Evolutionary conservation across 2,888 invertebrate genomes (phyloP), one percentile per base, ranked within the genome.

Genomic region (Andrena haemorrhoa): DNA sequence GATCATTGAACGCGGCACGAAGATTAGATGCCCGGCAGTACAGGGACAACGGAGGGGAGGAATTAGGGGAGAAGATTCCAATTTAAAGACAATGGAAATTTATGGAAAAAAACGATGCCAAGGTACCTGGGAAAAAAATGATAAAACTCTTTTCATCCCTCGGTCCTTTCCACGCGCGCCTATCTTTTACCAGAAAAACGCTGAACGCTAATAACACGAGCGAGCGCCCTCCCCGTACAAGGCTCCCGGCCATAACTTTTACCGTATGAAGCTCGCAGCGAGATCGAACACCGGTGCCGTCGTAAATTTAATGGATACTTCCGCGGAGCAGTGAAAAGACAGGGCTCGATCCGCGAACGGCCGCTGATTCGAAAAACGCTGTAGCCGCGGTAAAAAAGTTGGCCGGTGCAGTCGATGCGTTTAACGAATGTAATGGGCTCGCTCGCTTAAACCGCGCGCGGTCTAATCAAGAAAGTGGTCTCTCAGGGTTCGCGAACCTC

Each of bases 391-490:
- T 64, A 68, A 82, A 88, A 85, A 88, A 88, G 81, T 82, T 86
- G 23, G 69, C 69, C 29, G 58, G 61, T 53, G 53, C 66, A 75
- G 68, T 70, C 64, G 70, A 75, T 72, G 69, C 85, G 79, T 82
- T 88, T 86, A 88, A 88, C 88, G 88, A 88, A 86, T 82, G 85
- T 88, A 88, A 88, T 82, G 81, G 82, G 70, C 73, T 84, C 70
- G 56, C 47, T 78, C 74, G 82, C 47, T 88, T 86, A 86, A 88
- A 84, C 79, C 79, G 76, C 56, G 76, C 51, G 65, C 86, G 78
- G 76, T 88, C 88, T 88, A 88, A 88, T 88, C 88, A 88, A 88
- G 88, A 83, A 88, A 88, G 87, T 88, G 84, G 85, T 88, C 81
- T 82, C 73, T 41, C 56, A 58, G 74, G 77, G 74, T 66, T 35